Conservation (phyloP, 2,888 invertebrate species). For the Acrocyrtus sp. region DNA sequence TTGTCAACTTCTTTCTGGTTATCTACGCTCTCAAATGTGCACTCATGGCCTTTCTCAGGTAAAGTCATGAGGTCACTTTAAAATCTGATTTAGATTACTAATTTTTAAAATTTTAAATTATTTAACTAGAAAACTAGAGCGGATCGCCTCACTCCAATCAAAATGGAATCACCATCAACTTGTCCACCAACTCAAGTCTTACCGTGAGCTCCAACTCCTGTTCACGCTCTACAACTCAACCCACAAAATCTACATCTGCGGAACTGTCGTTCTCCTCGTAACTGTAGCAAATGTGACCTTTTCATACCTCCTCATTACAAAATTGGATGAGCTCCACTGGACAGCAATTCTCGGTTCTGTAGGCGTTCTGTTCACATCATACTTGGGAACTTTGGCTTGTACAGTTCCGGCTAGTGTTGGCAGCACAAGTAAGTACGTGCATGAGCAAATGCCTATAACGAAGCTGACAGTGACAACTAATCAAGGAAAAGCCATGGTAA, state of each 20-base stretch:
- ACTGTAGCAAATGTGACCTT: not conserved
- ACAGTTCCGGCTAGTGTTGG: not conserved
- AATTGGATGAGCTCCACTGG: not conserved
- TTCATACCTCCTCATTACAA: not conserved
- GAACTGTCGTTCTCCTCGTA: not conserved
- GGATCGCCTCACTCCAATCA: too few relatives aligned
- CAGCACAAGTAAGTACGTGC: not conserved
- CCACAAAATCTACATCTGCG: not conserved
- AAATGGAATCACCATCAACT: too few relatives aligned
- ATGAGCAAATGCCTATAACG: not conserved
- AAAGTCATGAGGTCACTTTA: too few relatives aligned
- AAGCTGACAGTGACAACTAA: too few relatives aligned
- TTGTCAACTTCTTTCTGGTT: not conserved
- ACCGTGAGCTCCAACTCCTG: not conserved
- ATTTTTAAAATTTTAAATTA: too few relatives aligned
- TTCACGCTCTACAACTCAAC: not conserved
- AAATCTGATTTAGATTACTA: too few relatives aligned
- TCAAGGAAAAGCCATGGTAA: too few relatives aligned
- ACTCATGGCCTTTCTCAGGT: not conserved
- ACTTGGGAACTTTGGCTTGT: not conserved
- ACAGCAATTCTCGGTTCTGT: not conserved
- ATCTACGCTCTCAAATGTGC: not conserved
- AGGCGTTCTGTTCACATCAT: not conserved
- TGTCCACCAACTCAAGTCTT: not conserved
- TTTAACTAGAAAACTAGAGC: too few relatives aligned